Evolutionary conservation across 2,888 invertebrate species (phyloP), one percentile per base, ranked within the genome.

Genomic region (Bruchidius siliquastri): DNA sequence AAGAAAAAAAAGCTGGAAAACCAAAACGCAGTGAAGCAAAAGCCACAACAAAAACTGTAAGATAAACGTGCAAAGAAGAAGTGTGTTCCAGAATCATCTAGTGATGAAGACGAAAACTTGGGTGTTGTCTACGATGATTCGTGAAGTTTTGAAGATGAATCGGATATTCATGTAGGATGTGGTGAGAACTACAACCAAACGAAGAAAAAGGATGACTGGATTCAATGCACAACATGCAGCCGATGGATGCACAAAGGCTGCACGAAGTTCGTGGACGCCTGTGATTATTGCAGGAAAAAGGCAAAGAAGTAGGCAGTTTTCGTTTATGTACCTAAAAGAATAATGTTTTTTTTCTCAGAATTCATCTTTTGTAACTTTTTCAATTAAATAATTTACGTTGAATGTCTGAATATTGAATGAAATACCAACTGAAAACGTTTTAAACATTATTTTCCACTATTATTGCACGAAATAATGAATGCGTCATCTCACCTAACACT

Each of bases 171-270:
- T 68, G 72, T 74, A 2, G 75, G 74, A 13, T 79, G 77, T 67
- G 73, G 72, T 18, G 77, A 78, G 76, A 69, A 78, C 69, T 78
- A 77, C 71, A 13, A 70, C 20, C 67, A 70, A 71, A 78, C 77
- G 21, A 73, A 0, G 22, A 76, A 72, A 66, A 71, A 72, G n/a
- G 79, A 78, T 21, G 76, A 79, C 21, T 77, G 77, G 79, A 68
- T 79, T 0, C 71, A 73, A 69, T 79, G 79, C 71, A 10, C 75
- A 13, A 32, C 32, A 13, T 79, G 78, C 32, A 21, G 71, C 13
- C n/a, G 73, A 22, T 79, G 77, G 78, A 71, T 73, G 21, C 77
- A 79, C 71, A 78, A 79, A 68, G 71, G 74, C 66, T 78, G 79
- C 72, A 70, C 76, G 8, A 74, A 26, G 32, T 79, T 72, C 74